Base-by-base conservation (phyloP, 2,797 vertebrate genomes). In the Dendrocincla fuliginosa region DNA sequence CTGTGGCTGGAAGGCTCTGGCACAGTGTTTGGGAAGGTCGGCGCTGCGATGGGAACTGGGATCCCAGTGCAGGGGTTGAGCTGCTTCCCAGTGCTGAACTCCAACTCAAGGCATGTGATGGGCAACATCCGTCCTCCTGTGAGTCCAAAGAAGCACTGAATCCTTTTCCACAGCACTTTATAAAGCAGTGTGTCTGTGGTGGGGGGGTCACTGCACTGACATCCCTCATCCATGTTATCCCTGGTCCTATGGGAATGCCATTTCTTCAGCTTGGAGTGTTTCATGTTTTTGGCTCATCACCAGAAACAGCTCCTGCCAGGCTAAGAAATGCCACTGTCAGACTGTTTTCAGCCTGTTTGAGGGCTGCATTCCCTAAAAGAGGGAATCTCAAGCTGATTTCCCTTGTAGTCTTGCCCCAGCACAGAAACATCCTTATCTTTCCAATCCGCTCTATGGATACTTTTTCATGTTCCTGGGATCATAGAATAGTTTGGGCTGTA, bases 21-120 rank as follows among this genome's bases (percentile, higher is more conserved):
- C 56, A 56, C 47, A 3, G 41, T 1, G 3, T 24, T 74, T 0
- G 50, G 70, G 5, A 35, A 37, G 39, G 30, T 17, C 1, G 3
- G 63, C 27, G 46, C 23, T 22, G 60, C 39, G 37, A 13, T 0
- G 5, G 8, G 23, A 33, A 13, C 47, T 49, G 47, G 24, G 35
- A 46, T 35, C 27, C 24, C 4, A 9, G 16, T 25, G 75, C 55
- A 8, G 41, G n/a, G 12, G 5, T 6, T 2, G 25, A 60, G 69
- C 33, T 1, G 3, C 47, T n/a, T 52, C 50, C 57, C 11, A 5
- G 24, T 15, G 22, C 57, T 5, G 8, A 19, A 6, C 27, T 32
- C 30, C 33, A 11, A 1, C 33, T 59, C 5, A 11, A 41, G 65
- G 80, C 39, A 30, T 0, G 22, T 5, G 32, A 6, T 10, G 33